Percentiles rank a stretch among this genome's conserved stretches.
Conservation (phyloP, 2,888 invertebrate species). For the Caenorhabditis sp. region DNA sequence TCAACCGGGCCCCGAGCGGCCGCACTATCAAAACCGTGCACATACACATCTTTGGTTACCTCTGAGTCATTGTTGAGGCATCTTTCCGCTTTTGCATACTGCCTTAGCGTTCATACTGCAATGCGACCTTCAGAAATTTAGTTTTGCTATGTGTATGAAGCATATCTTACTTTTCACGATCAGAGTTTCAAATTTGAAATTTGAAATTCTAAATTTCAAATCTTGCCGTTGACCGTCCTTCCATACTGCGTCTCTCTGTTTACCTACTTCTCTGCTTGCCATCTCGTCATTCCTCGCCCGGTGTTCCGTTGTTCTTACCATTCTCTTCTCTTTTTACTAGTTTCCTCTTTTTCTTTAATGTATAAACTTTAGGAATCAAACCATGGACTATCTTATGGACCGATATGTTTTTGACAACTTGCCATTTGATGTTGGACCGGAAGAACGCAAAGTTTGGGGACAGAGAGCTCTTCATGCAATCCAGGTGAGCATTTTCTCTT, state of each 20-base stretch:
- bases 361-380: neutral
- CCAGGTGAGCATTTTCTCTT: constrained; percentile 61
- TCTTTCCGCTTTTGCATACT: neutral
- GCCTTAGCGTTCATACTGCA: neutral
- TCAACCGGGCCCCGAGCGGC: constrained; percentile 38
- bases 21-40: constrained; percentile 41
- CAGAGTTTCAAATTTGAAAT: no score
- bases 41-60: constrained; percentile 10
- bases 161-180: neutral
- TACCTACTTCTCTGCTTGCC: constrained; percentile 1
- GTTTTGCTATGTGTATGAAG: neutral
- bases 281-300: neutral
- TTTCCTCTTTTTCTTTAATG: neutral
- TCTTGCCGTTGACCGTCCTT: neutral
- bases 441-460: constrained; percentile 73
- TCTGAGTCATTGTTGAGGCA: neutral
- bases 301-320: constrained; percentile 1
- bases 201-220: neutral
- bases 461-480: constrained; percentile 75
- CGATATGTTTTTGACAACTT: constrained; percentile 78
- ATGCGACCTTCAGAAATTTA: no score
- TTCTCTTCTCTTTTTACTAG: neutral
- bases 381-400: constrained; percentile 75
- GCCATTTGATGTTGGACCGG: constrained; percentile 78
- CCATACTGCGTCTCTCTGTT: constrained; percentile 9